These are phyloP conservation scores for Heliconius hewitsoni DNA, from an alignment of 1,140 invertebrate species.

Conservation along the genomic window DNA sequence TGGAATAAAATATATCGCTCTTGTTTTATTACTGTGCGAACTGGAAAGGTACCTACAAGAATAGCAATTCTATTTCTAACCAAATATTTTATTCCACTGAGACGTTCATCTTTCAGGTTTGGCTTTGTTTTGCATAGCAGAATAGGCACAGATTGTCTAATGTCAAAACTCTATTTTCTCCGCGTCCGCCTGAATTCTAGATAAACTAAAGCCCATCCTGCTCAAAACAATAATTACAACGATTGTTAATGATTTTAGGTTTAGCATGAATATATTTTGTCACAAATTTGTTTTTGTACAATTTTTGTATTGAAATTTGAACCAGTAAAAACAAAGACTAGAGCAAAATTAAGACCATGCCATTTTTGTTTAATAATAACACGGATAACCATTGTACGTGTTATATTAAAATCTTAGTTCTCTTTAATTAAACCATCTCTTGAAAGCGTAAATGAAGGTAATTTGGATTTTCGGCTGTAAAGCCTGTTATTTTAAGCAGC, in stretches of 20 bases:
- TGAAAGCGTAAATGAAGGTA: conserved; percentile 7
- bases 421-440: conserved; percentile 9
- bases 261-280: background rate
- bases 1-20: conserved; percentile 1
- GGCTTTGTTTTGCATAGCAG: too few species aligned
- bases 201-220: too few species aligned
- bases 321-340: background rate
- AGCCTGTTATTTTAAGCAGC: conserved; percentile 9
- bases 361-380: background rate
- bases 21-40: conserved; percentile 5
- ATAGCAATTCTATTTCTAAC: background rate
- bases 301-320: background rate
- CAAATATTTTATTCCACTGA: background rate
- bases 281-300: too few species aligned
- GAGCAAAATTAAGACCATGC: background rate
- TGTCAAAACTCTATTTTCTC: too few species aligned
- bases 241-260: background rate
- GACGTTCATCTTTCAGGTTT: background rate
- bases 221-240: background rate
- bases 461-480: background rate
- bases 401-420: conserved; percentile 4
- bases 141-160: too few species aligned
- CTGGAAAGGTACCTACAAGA: background rate
- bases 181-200: too few species aligned
- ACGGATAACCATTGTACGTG: background rate